Evolutionary conservation across 2,113 vertebrate genomes (phyloP).

Genomic region (Syngnathus typhle): DNA sequence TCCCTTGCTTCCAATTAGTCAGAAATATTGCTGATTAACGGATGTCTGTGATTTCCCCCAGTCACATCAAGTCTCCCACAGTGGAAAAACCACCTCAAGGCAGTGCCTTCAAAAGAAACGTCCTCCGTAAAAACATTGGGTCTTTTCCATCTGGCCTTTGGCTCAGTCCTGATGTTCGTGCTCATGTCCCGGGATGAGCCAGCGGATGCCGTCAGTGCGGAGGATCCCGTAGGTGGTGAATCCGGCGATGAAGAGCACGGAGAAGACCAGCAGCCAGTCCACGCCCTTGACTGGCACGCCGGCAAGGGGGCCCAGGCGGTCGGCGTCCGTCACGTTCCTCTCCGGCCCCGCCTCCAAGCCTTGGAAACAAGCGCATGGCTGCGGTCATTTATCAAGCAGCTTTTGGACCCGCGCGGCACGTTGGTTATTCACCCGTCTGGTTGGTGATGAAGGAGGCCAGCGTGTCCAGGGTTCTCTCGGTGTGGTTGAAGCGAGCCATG

Average conservation of each 20-base stretch:
- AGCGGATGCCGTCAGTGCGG: conserved; percentile 87
- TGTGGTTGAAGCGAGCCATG: conserved; percentile 97
- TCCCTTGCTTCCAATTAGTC: too few species aligned
- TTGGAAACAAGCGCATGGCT: conserved; percentile 38
- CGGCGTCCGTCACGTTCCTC: conserved; percentile 73
- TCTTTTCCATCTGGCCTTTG: neutral
- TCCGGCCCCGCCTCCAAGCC: conserved; percentile 81
- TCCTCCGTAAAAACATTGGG: neutral
- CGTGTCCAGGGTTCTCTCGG: conserved; percentile 83
- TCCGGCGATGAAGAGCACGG: conserved; percentile 82
- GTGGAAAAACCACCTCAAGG: neutral
- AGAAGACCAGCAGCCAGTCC: conserved; percentile 95
- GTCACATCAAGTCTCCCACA: neutral
- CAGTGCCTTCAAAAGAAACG: neutral
- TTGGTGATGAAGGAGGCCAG: conserved; percentile 90
- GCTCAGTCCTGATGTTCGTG: conserved; percentile 88
- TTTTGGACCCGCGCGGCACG: neutral
- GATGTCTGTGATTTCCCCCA: too few species aligned
- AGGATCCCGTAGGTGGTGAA: conserved; percentile 86
- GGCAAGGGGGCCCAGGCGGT: conserved; percentile 81
- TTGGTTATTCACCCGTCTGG: conserved; percentile 79
- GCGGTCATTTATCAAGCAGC: neutral
- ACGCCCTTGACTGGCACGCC: conserved; percentile 78
- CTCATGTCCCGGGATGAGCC: conserved; percentile 92
- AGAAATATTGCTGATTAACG: too few species aligned